A percentile compares a stretch with the other conserved stretches of the same genome.
These are phyloP conservation scores for Cyprinodon tularosa DNA, from an alignment of 2,113 vertebrate genomes.

Conservation along the genomic window DNA sequence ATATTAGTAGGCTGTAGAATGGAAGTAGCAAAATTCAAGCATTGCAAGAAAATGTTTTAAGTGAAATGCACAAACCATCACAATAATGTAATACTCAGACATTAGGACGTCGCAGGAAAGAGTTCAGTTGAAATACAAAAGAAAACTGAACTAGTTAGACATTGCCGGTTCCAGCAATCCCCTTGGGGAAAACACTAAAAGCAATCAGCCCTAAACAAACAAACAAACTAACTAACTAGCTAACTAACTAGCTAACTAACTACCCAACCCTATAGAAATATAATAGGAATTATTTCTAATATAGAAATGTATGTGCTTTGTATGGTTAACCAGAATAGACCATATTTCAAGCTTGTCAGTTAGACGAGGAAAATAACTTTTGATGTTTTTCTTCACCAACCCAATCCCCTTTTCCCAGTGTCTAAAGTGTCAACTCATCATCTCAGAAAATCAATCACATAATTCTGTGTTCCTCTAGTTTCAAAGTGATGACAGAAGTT, in stretches of 20 bases:
- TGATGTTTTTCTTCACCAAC: conserved; percentile 68
- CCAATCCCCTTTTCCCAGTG: conserved; percentile 56
- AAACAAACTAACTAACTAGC: no score
- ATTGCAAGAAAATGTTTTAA: conserved; percentile 43
- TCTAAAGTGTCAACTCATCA: conserved; percentile 80
- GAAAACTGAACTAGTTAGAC: conserved; percentile 65
- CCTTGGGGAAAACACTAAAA: conserved; percentile 84
- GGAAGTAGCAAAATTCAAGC: neutral
- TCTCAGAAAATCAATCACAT: conserved; percentile 78
- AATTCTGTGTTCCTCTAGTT: conserved; percentile 67
- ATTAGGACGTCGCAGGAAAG: conserved; percentile 51
- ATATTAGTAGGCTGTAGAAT: no score
- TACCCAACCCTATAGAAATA: conserved; percentile 82
- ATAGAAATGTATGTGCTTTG: conserved; percentile 98
- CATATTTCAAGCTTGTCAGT: conserved; percentile 95
- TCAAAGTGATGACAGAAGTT: conserved; percentile 63
- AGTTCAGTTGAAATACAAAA: conserved; percentile 44
- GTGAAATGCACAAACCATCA: conserved; percentile 37
- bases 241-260: no score
- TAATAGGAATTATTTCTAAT: conserved; percentile 98
- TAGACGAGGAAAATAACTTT: conserved; percentile 83
- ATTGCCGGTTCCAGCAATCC: conserved; percentile 77
- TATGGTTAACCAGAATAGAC: conserved; percentile 99
- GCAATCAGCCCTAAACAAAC: conserved; percentile 81
- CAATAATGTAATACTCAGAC: conserved; percentile 44